Conservation (phyloP, 2,113 vertebrate species). For the Silurus asotus region DNA sequence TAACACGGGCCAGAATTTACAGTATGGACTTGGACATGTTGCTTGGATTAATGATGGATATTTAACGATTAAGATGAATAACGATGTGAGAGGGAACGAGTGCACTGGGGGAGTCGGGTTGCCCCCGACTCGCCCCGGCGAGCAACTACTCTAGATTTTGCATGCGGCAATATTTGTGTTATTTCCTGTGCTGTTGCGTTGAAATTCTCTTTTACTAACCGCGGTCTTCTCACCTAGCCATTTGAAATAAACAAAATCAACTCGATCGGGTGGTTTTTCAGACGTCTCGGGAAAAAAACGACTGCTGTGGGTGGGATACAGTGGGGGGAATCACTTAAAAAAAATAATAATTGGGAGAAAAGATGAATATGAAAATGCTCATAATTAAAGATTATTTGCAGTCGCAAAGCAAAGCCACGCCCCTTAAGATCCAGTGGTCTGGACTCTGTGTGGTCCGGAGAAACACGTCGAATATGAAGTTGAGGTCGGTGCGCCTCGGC, state of each 20-base stretch:
- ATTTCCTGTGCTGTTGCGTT: constrained; percentile 14
- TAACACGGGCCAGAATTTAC: constrained; percentile 12
- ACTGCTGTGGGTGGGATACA: not conserved
- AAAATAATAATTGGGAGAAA: not conserved
- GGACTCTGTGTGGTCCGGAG: constrained; percentile 71
- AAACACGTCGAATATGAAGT: constrained; percentile 76
- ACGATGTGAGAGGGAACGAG: not conserved
- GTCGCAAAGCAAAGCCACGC: constrained; percentile 79
- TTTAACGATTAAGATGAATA: constrained; percentile 19
- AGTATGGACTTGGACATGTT: constrained; percentile 41
- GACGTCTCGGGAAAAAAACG: constrained; percentile 40
- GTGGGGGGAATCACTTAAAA: not conserved
- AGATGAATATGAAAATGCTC: not conserved
- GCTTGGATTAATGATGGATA: constrained; percentile 30
- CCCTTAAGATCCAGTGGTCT: constrained; percentile 80
- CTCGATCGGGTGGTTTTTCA: constrained; percentile 59
- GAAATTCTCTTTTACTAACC: constrained; percentile 18
- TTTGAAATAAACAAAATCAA: constrained; percentile 37
- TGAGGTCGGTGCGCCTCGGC: constrained; percentile 78
- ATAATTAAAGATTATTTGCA: constrained; percentile 65
- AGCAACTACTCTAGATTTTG: not conserved
- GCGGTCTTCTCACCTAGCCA: constrained; percentile 3
- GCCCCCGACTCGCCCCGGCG: not conserved
- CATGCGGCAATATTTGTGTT: constrained; percentile 24
- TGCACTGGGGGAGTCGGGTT: not conserved